Evolutionary conservation across 2,888 invertebrate genomes (phyloP).

Genomic region (Leptopilina myrica): DNA sequence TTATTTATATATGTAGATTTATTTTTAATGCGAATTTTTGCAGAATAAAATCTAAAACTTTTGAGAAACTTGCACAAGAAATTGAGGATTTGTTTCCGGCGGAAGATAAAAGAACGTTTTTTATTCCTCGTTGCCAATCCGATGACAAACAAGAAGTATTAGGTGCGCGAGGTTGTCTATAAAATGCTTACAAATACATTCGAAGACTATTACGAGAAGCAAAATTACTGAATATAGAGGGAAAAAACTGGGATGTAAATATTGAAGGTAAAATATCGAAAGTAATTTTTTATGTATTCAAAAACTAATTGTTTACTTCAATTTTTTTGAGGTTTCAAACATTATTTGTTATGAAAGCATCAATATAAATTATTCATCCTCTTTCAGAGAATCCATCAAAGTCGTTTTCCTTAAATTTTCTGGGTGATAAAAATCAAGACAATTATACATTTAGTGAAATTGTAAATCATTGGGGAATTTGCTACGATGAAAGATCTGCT

Average conservation of each 20-base stretch:
- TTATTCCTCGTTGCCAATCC: background rate
- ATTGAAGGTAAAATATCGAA: background rate
- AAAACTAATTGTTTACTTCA: background rate
- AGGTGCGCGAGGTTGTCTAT: background rate
- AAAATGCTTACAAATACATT: background rate
- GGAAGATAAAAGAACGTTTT: background rate
- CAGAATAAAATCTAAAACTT: slow-evolving; percentile 5
- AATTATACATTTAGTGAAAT: background rate
- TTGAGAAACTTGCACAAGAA: slow-evolving; percentile 1
- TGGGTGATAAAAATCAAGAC: background rate
- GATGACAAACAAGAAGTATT: background rate
- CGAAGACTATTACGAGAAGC: background rate
- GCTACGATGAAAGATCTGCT: background rate
- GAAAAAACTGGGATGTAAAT: background rate
- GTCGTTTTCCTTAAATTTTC: background rate
- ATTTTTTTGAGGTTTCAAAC: background rate
- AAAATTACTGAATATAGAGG: background rate
- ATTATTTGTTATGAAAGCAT: background rate
- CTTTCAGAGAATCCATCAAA: background rate
- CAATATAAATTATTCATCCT: background rate
- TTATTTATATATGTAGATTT: background rate
- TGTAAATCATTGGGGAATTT: background rate
- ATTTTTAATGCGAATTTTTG: background rate
- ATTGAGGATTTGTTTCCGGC: background rate
- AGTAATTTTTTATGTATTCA: background rate